Percentiles rank a stretch among this genome's conserved stretches.
Evolutionary conservation across 1,140 invertebrate species (phyloP).

Genomic region (Drosophila miranda): DNA sequence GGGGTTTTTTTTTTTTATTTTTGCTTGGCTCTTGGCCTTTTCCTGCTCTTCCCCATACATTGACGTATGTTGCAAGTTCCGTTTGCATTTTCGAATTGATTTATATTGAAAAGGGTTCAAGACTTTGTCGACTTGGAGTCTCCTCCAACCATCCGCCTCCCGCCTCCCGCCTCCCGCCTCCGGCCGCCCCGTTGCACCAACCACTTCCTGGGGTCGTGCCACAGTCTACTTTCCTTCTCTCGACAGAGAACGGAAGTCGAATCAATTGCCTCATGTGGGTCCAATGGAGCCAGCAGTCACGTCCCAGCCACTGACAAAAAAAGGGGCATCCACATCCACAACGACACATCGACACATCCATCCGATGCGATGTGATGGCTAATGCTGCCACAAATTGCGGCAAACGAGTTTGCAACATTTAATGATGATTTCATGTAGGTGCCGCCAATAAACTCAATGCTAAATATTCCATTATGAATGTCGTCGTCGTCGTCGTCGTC

Average conservation of each 20-base stretch:
- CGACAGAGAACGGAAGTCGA: conserved; percentile 66
- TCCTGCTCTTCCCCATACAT: conserved; percentile 34
- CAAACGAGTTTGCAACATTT: conserved; percentile 77
- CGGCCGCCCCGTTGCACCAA: conserved; percentile 4
- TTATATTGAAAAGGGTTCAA: conserved; percentile 77
- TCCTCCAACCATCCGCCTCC: not conserved
- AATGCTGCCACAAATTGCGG: conserved; percentile 73
- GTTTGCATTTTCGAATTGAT: conserved; percentile 68
- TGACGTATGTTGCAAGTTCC: conserved; percentile 75
- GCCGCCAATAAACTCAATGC: conserved; percentile 78
- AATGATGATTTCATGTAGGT: conserved; percentile 80
- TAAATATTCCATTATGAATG: conserved; percentile 78
- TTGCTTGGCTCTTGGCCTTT: conserved; percentile 19
- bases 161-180: no score
- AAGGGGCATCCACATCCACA: conserved; percentile 20
- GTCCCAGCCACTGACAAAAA: conserved; percentile 26
- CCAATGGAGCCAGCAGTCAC: conserved; percentile 31
- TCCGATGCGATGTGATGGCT: not conserved
- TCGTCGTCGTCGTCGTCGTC: conserved; percentile 18
- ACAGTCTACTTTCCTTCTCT: not conserved
- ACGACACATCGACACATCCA: not conserved
- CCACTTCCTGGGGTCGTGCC: conserved; percentile 63
- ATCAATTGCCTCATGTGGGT: conserved; percentile 61
- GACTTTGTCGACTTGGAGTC: conserved; percentile 39
- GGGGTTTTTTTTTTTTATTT: conserved; percentile 9